A percentile compares a stretch with the other conserved stretches of the same genome.
Conservation (phyloP, 1,140 invertebrate genomes). For the Adelges cooleyi region DNA sequence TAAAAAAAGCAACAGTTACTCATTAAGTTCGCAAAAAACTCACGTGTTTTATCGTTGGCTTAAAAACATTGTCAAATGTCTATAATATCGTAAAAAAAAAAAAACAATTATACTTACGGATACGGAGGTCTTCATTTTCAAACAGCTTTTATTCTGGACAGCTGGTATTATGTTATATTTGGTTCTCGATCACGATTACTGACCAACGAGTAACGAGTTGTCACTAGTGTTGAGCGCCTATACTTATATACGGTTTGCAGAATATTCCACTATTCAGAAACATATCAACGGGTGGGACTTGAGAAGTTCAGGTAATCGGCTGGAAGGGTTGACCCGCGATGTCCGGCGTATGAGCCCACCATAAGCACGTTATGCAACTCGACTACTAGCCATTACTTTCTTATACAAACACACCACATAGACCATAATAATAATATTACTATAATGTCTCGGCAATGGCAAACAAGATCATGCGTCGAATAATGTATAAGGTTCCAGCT, state of each 20-base stretch:
- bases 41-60: no score
- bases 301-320: not conserved
- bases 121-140: slow-evolving; percentile 5
- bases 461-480: no score
- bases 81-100: no score
- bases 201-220: not conserved
- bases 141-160: no score
- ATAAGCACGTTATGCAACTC: not conserved
- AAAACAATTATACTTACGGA: no score
- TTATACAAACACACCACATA: not conserved
- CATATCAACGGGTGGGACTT: no score
- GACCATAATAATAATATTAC: not conserved
- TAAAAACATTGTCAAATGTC: no score
- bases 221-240: not conserved
- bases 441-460: no score
- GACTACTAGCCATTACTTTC: not conserved
- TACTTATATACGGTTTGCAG: not conserved
- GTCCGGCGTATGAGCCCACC: not conserved
- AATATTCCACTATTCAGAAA: not conserved
- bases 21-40: no score
- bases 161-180: not conserved
- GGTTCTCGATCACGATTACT: not conserved
- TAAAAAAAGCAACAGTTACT: no score
- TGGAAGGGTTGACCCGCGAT: slow-evolving; percentile 20
- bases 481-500: no score